Percentiles rank a stretch among this genome's conserved stretches.
These are phyloP conservation scores for Barypeithes pellucidus DNA, from an alignment of 2,888 invertebrate genomes.

Conservation along the genomic window DNA sequence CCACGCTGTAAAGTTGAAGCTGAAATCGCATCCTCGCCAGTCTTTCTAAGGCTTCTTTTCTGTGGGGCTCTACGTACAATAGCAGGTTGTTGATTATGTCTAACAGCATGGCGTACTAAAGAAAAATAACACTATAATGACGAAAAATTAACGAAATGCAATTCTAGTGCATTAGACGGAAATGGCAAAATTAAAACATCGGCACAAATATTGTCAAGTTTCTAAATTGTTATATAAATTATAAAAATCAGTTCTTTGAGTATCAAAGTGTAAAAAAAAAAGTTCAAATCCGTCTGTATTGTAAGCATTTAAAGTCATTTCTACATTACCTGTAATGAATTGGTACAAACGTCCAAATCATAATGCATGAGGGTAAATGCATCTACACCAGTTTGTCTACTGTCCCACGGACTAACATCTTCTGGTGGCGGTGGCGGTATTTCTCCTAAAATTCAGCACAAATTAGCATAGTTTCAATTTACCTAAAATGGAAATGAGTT, in stretches of 20 bases:
- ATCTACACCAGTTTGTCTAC: constrained; percentile 91
- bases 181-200: too few species aligned
- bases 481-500: too few species aligned
- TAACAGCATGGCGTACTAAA: constrained; percentile 94
- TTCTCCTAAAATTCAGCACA: constrained; percentile 68
- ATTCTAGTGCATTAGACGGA: too few species aligned
- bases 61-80: constrained; percentile 95
- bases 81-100: constrained; percentile 98
- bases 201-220: too few species aligned
- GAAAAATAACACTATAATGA: too few species aligned
- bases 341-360: constrained; percentile 98
- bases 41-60: constrained; percentile 91
- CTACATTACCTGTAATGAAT: constrained; percentile 85
- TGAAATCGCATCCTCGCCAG: constrained; percentile 96
- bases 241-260: too few species aligned
- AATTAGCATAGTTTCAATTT: too few species aligned
- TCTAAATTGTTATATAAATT: too few species aligned
- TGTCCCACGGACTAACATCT: constrained; percentile 84
- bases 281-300: too few species aligned
- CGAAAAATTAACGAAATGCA: background rate
- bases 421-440: constrained; percentile 82
- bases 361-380: constrained; percentile 99
- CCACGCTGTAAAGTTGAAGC: constrained; percentile 90
- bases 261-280: too few species aligned
- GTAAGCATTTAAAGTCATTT: too few species aligned